These are phyloP conservation scores for Macrotus californicus DNA, from an alignment of 2,113 vertebrate species.

Conservation along the genomic window DNA sequence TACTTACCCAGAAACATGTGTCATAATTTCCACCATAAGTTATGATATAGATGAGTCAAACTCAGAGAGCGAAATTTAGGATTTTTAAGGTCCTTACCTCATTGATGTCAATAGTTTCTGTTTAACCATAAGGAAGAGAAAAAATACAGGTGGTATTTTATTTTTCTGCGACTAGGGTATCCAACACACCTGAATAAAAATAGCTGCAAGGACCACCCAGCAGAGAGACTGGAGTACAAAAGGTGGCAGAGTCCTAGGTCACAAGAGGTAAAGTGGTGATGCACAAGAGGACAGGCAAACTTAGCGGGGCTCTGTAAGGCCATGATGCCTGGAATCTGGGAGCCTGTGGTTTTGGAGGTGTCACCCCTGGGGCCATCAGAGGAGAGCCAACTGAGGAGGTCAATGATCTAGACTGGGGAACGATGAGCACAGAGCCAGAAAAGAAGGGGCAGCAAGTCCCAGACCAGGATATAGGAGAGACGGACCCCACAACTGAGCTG, in stretches of 20 bases:
- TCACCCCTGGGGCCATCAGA: neutral
- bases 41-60: conserved; percentile 35
- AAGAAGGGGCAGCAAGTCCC: neutral
- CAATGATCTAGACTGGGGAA: neutral
- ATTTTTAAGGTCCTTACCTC: neutral
- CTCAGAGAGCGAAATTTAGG: neutral
- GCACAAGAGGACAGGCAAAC: neutral
- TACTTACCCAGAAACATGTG: conserved; percentile 40
- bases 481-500: too few species aligned
- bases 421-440: neutral
- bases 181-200: neutral
- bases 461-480: neutral
- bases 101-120: neutral
- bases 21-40: conserved; percentile 14
- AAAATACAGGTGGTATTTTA: neutral
- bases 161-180: neutral
- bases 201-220: neutral
- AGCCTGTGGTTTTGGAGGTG: neutral
- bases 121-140: neutral
- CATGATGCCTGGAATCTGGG: neutral
- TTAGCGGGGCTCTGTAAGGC: neutral
- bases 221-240: neutral
- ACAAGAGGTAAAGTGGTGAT: neutral
- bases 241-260: neutral
- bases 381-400: neutral